phyloP scores from a whole-genome alignment of 2,797 vertebrate species.

The Naso thynnoides region DNA sequence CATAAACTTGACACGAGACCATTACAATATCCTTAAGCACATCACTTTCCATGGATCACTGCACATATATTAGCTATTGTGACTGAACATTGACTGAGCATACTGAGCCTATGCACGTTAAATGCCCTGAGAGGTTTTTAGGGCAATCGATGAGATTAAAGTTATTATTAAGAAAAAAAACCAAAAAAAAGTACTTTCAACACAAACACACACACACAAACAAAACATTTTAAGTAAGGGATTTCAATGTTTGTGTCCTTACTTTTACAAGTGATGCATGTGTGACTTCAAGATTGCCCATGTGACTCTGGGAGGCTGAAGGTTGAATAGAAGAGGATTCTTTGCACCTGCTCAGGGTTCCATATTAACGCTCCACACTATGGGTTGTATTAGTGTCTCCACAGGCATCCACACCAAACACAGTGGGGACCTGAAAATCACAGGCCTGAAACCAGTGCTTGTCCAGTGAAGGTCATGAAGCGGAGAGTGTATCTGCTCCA shows the following conservation, averaged over 20 bases:
- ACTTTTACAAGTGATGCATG: slow-evolving; percentile 19
- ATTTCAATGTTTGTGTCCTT: not conserved
- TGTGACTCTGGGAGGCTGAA: slow-evolving; percentile 52
- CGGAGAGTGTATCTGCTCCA: slow-evolving; percentile 50
- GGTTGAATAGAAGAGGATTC: slow-evolving; percentile 58
- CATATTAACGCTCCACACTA: slow-evolving; percentile 58
- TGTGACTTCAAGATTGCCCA: slow-evolving; percentile 28
- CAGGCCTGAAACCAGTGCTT: slow-evolving; percentile 68
- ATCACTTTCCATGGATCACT: slow-evolving; percentile 39
- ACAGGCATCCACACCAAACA: slow-evolving; percentile 65
- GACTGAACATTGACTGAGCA: slow-evolving; percentile 44
- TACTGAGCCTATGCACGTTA: too few relatives aligned
- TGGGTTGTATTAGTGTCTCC: slow-evolving; percentile 69
- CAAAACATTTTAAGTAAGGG: slow-evolving; percentile 25
- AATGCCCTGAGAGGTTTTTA: slow-evolving; percentile 46
- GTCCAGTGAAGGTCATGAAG: slow-evolving; percentile 74
- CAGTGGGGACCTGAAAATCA: slow-evolving; percentile 74
- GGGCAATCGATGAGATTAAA: slow-evolving; percentile 42
- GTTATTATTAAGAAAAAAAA: slow-evolving; percentile 51
- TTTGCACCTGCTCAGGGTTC: slow-evolving; percentile 40
- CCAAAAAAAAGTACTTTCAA: slow-evolving; percentile 1
- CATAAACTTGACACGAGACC: slow-evolving; percentile 37
- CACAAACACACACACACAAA: not conserved
- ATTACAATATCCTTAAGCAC: slow-evolving; percentile 39
- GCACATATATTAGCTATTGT: slow-evolving; percentile 37